Evolutionary conservation across 2,797 vertebrate species (phyloP).

Genomic region (Pseudochirops corinnae): DNA sequence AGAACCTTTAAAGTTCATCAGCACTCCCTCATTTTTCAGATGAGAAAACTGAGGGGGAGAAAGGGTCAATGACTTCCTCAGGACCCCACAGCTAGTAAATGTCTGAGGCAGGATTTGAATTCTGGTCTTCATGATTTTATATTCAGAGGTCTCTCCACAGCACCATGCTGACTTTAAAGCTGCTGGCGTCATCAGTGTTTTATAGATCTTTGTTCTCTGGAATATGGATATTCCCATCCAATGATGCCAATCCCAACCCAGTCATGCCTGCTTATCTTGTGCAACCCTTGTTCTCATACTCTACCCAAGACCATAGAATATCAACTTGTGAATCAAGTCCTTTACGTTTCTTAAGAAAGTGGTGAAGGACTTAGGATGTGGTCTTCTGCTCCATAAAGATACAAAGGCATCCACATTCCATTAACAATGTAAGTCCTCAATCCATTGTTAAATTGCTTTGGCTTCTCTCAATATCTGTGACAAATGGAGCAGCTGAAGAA

Average conservation of each 20-base stretch:
- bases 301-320: not conserved
- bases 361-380: not conserved
- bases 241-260: not conserved
- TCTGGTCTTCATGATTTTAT: not conserved
- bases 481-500: slow-evolving; percentile 25
- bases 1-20: not conserved
- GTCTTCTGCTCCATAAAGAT: not conserved
- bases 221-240: not conserved
- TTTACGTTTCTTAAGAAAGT: not conserved
- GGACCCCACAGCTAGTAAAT: not conserved
- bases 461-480: slow-evolving; percentile 29
- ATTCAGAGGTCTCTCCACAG: not conserved
- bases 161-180: not conserved
- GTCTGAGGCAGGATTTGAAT: not conserved
- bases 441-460: slow-evolving; percentile 45
- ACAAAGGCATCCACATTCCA: not conserved
- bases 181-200: not conserved
- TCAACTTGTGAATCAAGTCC: not conserved
- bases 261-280: not conserved
- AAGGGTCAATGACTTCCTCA: not conserved
- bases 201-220: not conserved
- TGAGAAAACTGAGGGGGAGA: not conserved
- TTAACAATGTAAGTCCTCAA: not conserved
- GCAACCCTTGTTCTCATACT: not conserved
- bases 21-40: not conserved